Percentiles rank a stretch among this genome's conserved stretches.
phyloP scores from a whole-genome alignment of 2,797 vertebrate genomes.

The Aphelocoma californica region DNA sequence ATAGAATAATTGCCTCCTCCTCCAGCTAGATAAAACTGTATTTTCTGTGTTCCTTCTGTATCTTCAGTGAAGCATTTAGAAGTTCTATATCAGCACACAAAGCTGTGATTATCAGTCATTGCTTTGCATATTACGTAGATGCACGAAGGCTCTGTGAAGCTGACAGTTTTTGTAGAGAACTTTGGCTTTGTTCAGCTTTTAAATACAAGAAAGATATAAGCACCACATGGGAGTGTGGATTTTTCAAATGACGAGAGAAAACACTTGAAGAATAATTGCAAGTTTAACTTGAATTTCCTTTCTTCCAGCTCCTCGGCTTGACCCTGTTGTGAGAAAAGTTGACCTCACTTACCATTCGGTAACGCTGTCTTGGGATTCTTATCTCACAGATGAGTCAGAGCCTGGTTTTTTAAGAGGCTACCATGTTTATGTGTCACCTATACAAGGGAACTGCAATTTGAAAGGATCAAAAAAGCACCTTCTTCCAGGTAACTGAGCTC shows the following conservation, averaged over 20 bases:
- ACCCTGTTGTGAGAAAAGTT: background rate
- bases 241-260: background rate
- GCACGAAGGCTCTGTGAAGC: background rate
- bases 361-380: slow-evolving; percentile 76
- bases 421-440: slow-evolving; percentile 63
- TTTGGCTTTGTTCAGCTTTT: background rate
- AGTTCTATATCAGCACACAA: background rate
- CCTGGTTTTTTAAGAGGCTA: slow-evolving; percentile 83
- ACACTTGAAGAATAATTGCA: background rate
- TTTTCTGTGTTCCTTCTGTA: background rate
- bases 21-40: background rate
- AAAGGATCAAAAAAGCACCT: background rate
- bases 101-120: background rate
- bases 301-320: slow-evolving; percentile 52
- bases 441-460: slow-evolving; percentile 29
- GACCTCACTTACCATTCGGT: slow-evolving; percentile 70
- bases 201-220: background rate
- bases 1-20: background rate
- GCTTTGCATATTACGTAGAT: background rate
- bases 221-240: background rate
- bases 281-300: background rate
- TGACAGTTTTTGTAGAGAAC: background rate
- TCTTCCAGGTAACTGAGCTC: slow-evolving; percentile 63
- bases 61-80: background rate
- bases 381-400: slow-evolving; percentile 59